Conservation (phyloP, 2,888 invertebrate genomes). For the Polyommatus icarus region DNA sequence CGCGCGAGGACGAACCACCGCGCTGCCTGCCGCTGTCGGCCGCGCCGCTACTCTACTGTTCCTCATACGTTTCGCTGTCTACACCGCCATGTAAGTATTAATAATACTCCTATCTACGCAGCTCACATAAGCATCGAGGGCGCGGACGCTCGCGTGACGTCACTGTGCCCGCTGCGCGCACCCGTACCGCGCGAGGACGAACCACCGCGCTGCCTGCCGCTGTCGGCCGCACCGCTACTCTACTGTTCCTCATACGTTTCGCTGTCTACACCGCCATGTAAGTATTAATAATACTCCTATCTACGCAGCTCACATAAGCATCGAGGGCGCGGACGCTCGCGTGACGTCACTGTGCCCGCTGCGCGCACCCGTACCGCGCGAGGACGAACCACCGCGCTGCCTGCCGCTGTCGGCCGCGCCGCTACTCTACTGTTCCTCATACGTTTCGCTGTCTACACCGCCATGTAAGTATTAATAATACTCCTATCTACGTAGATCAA, state of each 20-base stretch:
- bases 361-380: slow-evolving; percentile 43
- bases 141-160: slow-evolving; percentile 53
- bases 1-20: slow-evolving; percentile 47
- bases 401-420: slow-evolving; percentile 54
- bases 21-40: slow-evolving; percentile 56
- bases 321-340: slow-evolving; percentile 50
- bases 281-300: background rate
- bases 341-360: slow-evolving; percentile 56
- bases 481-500: slow-evolving; percentile 50
- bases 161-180: slow-evolving; percentile 50
- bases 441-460: slow-evolving; percentile 46
- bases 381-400: slow-evolving; percentile 50
- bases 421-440: slow-evolving; percentile 55
- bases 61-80: slow-evolving; percentile 49
- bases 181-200: slow-evolving; percentile 42
- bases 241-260: slow-evolving; percentile 57
- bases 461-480: slow-evolving; percentile 1
- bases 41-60: slow-evolving; percentile 55
- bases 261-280: slow-evolving; percentile 12
- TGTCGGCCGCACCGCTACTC: slow-evolving; percentile 51
- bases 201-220: slow-evolving; percentile 57
- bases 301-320: slow-evolving; percentile 56
- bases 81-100: slow-evolving; percentile 8
- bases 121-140: slow-evolving; percentile 59
- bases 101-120: slow-evolving; percentile 38